Conservation (phyloP, 1,140 invertebrate genomes). For the Epicauta chinensis region DNA sequence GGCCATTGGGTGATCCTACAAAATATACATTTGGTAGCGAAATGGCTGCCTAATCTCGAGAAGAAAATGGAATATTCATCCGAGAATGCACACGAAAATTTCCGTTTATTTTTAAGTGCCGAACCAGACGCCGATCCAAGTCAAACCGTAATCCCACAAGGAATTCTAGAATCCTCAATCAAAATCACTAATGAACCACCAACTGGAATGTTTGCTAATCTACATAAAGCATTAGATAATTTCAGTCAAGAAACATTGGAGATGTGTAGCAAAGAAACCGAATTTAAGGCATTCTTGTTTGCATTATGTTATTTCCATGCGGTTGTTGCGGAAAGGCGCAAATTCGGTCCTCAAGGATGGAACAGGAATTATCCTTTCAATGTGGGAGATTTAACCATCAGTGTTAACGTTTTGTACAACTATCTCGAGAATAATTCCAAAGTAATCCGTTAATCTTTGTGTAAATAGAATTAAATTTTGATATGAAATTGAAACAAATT, state of each 20-base stretch:
- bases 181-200: conserved; percentile 97
- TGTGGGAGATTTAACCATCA: conserved; percentile 86
- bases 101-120: conserved; percentile 57
- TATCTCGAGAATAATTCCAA: conserved; percentile 88
- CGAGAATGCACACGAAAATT: conserved; percentile 63
- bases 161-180: conserved; percentile 87
- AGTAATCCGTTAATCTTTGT: conserved; percentile 14
- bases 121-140: conserved; percentile 50
- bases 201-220: conserved; percentile 88
- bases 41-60: conserved; percentile 82
- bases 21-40: conserved; percentile 88
- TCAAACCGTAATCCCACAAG: conserved; percentile 52
- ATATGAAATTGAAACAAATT: background rate
- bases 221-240: conserved; percentile 90
- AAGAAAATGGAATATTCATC: conserved; percentile 81
- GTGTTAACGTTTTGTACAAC: conserved; percentile 85
- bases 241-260: conserved; percentile 91
- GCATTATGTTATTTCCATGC: conserved; percentile 94
- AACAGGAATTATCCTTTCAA: conserved; percentile 76
- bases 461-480: conserved; percentile 2
- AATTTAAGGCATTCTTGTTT: conserved; percentile 91
- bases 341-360: conserved; percentile 95
- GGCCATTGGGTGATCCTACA: conserved; percentile 92
- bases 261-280: conserved; percentile 86
- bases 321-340: conserved; percentile 83